Conservation (phyloP, 2,888 invertebrate genomes). For the Timema podura region DNA sequence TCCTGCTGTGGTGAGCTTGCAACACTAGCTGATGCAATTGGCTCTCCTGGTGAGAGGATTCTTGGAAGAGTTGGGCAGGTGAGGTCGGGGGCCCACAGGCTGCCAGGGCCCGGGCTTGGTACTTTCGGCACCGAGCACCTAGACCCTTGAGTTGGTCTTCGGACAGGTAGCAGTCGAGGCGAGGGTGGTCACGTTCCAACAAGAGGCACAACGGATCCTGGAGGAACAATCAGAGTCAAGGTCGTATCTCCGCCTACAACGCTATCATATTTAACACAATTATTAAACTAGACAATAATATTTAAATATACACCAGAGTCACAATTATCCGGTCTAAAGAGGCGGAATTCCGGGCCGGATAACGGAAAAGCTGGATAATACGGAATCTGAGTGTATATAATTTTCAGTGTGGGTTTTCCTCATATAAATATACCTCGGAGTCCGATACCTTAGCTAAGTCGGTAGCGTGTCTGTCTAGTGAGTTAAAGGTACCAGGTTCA, state of each 20-base stretch:
- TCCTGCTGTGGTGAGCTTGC: not conserved
- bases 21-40: not conserved
- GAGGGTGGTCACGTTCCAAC: conserved; percentile 16
- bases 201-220: conserved; percentile 25
- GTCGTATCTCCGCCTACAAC: not conserved
- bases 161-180: conserved; percentile 19
- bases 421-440: too few relatives aligned
- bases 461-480: too few relatives aligned
- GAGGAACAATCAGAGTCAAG: not conserved
- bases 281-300: not conserved
- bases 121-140: conserved; percentile 13
- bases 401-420: not conserved
- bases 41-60: conserved; percentile 17
- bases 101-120: conserved; percentile 13
- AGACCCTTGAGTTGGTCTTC: conserved; percentile 12
- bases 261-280: too few relatives aligned
- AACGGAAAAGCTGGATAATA: too few relatives aligned
- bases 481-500: too few relatives aligned
- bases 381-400: too few relatives aligned
- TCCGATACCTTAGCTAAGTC: too few relatives aligned
- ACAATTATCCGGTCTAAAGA: too few relatives aligned
- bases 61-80: conserved; percentile 12
- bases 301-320: not conserved
- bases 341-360: too few relatives aligned
- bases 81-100: conserved; percentile 22